Evolutionary conservation across 1,140 invertebrate genomes (phyloP), one percentile per base, ranked within the genome.

Genomic region (Bemisia tabaci): DNA sequence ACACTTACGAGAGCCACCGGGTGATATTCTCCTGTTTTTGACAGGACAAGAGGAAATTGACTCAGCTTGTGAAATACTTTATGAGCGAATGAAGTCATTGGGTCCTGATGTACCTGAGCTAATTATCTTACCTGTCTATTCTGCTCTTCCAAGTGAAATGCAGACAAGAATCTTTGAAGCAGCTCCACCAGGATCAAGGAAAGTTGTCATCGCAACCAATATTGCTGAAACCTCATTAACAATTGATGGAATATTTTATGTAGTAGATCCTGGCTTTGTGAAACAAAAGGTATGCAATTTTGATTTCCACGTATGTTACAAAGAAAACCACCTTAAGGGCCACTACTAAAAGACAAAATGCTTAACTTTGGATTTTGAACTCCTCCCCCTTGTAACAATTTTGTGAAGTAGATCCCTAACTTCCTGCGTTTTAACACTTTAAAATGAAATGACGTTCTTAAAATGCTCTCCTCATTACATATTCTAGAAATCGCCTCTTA

Each of bases 251-350:
- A 99, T 99, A 68, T 99, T 93, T 77, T 99, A 99, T 77, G 97
- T 99, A 1, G 95, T 99, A 0, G 97, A 99, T 82, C 97, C 97
- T 0, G 96, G 97, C 0, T 99, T 99, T 82, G 97, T 99, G 0
- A 99, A 99, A 76, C 97, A 99, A 77, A 99, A 99, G 76, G 94
- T 99, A 1, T n/a, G n/a, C n/a, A n/a, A n/a, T n/a, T n/a, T n/a
- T n/a, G n/a, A n/a, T n/a, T n/a, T n/a, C n/a, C n/a, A n/a, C n/a
- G n/a, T n/a, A n/a, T n/a, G n/a, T n/a, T n/a, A n/a, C n/a, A n/a
- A n/a, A n/a, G n/a, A n/a, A n/a, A n/a, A n/a, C n/a, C n/a, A n/a
- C n/a, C n/a, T n/a, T n/a, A n/a, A n/a, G n/a, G n/a, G n/a, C n/a
- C n/a, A n/a, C n/a, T n/a, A n/a, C n/a, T n/a, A n/a, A n/a, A n/a